These are phyloP conservation scores for Oreochromis mossambicus DNA, from an alignment of 2,797 vertebrate species.

Conservation along the genomic window DNA sequence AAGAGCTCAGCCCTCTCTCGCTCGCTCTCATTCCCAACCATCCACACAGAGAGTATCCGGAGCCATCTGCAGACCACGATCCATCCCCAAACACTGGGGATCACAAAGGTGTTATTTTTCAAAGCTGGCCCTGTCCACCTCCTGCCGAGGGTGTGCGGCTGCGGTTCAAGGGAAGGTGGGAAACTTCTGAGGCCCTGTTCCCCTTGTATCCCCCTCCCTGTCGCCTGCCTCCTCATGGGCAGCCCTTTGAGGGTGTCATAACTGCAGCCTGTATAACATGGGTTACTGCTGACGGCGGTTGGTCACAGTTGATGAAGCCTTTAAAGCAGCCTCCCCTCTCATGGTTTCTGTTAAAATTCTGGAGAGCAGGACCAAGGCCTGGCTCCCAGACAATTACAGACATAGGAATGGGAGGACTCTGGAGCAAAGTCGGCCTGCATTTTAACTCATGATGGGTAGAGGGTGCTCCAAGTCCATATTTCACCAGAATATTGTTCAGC, in stretches of 20 bases:
- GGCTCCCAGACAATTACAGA: constrained; percentile 53
- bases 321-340: constrained; percentile 84
- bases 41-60: constrained; percentile 45
- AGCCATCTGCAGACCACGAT: constrained; percentile 95
- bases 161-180: constrained; percentile 92
- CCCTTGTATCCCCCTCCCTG: constrained; percentile 64
- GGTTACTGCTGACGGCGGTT: constrained; percentile 92
- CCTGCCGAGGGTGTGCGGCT: constrained; percentile 88
- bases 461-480: constrained; percentile 86
- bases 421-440: constrained; percentile 33
- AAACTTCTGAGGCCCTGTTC: constrained; percentile 91
- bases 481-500: constrained; percentile 20
- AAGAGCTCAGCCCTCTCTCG: background rate
- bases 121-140: constrained; percentile 89
- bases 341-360: constrained; percentile 84
- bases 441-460: constrained; percentile 75
- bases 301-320: constrained; percentile 91
- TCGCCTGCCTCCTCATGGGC: constrained; percentile 83
- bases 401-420: background rate
- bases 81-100: constrained; percentile 93
- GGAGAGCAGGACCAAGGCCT: constrained; percentile 61
- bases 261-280: constrained; percentile 92
- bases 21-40: constrained; percentile 38
- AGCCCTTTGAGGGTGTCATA: constrained; percentile 94
- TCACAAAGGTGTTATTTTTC: constrained; percentile 99